A percentile compares a stretch with the other conserved stretches of the same genome.
Conservation (phyloP, 2,113 vertebrate species). For the Pedionomus torquatus region DNA sequence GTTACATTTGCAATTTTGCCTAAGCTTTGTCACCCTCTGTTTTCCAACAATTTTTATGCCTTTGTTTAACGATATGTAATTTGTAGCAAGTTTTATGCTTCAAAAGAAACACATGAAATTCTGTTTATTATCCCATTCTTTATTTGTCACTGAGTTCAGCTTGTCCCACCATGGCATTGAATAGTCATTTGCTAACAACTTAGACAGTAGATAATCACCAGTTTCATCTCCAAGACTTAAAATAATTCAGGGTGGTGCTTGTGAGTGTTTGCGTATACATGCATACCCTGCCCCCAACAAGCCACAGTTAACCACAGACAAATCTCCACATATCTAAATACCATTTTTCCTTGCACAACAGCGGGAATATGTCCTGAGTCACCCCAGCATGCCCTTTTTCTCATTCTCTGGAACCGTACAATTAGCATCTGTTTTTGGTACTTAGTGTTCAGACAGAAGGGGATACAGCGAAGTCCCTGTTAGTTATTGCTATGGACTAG, state of each 20-base stretch:
- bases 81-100: constrained; percentile 62
- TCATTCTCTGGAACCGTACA: constrained; percentile 54
- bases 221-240: constrained; percentile 70
- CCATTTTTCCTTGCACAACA: constrained; percentile 10
- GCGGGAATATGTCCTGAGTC: constrained; percentile 7
- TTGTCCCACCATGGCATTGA: constrained; percentile 9
- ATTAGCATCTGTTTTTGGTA: constrained; percentile 71
- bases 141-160: constrained; percentile 41
- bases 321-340: constrained; percentile 36
- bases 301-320: constrained; percentile 43
- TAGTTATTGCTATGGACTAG: background rate
- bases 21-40: constrained; percentile 24
- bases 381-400: constrained; percentile 15
- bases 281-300: constrained; percentile 19
- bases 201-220: constrained; percentile 71
- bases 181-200: constrained; percentile 67
- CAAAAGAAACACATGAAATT: constrained; percentile 62
- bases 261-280: background rate
- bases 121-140: constrained; percentile 65
- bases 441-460: background rate
- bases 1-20: constrained; percentile 32
- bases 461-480: constrained; percentile 36
- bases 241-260: constrained; percentile 76
- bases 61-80: constrained; percentile 62
- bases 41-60: constrained; percentile 71